Conservation (phyloP, 2,888 invertebrate species). For the Ennomos erosarius region DNA sequence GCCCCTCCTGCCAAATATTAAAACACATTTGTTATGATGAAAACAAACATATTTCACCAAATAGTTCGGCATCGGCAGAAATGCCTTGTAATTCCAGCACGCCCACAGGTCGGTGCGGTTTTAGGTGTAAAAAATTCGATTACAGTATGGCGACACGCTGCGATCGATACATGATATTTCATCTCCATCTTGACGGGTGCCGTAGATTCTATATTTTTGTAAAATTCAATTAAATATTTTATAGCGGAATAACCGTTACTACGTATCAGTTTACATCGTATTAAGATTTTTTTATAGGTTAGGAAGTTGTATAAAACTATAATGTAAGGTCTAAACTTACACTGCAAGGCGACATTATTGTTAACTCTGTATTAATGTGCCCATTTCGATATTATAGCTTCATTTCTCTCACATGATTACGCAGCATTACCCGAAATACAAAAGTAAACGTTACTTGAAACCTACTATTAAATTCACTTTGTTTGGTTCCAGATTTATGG, state of each 20-base stretch:
- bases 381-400: slow-evolving; percentile 39
- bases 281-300: slow-evolving; percentile 62
- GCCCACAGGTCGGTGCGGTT: slow-evolving; percentile 79
- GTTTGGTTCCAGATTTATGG: slow-evolving; percentile 76
- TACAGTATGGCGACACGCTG: slow-evolving; percentile 83
- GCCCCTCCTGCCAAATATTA: slow-evolving; percentile 60
- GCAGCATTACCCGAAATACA: slow-evolving; percentile 27
- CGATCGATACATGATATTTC: slow-evolving; percentile 83
- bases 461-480: slow-evolving; percentile 52
- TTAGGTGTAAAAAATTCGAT: slow-evolving; percentile 85
- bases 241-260: slow-evolving; percentile 68
- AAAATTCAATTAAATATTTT: slow-evolving; percentile 81
- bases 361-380: slow-evolving; percentile 42
- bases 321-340: slow-evolving; percentile 55
- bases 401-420: slow-evolving; percentile 36
- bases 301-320: slow-evolving; percentile 55
- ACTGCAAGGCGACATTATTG: slow-evolving; percentile 45
- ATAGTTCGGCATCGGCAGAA: slow-evolving; percentile 75
- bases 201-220: slow-evolving; percentile 76
- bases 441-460: slow-evolving; percentile 27
- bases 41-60: slow-evolving; percentile 82
- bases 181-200: slow-evolving; percentile 71
- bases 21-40: slow-evolving; percentile 71
- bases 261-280: slow-evolving; percentile 73
- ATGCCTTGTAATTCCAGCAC: slow-evolving; percentile 78